Percentiles rank a stretch among this genome's conserved stretches.
These are phyloP conservation scores for Hoplodrina blanda DNA, from an alignment of 2,888 invertebrate genomes.

Conservation along the genomic window DNA sequence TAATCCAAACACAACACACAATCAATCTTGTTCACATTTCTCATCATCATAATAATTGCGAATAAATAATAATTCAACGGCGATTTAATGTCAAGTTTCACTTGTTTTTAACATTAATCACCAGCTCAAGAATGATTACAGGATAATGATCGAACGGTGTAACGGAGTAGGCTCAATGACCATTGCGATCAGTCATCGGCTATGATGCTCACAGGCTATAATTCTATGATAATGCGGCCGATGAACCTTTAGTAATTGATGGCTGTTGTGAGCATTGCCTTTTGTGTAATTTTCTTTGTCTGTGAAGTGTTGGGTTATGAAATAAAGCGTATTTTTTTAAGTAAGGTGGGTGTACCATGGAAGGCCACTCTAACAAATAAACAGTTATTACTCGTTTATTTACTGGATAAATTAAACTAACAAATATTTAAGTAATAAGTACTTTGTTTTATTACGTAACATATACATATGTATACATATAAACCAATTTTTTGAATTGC, in stretches of 20 bases:
- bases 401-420: too few species aligned
- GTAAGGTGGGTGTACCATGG: too few species aligned
- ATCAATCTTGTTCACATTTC: conserved; percentile 18
- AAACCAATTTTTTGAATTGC: too few species aligned
- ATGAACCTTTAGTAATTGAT: conserved; percentile 46
- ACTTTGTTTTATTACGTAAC: too few species aligned
- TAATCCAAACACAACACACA: background rate
- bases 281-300: conserved; percentile 20
- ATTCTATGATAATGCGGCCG: conserved; percentile 49
- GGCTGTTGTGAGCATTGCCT: conserved; percentile 23
- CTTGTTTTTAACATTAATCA: conserved; percentile 40
- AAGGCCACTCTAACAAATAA: too few species aligned
- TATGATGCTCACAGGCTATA: conserved; percentile 32
- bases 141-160: conserved; percentile 45
- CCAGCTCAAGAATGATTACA: conserved; percentile 44
- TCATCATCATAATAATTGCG: conserved; percentile 21
- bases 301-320: background rate
- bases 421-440: too few species aligned
- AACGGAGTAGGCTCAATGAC: conserved; percentile 54
- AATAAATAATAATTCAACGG: conserved; percentile 36
- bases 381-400: too few species aligned
- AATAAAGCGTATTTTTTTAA: fast-evolving
- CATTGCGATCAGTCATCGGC: conserved; percentile 43
- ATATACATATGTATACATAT: too few species aligned
- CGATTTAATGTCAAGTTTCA: conserved; percentile 37